Base-by-base conservation (phyloP, 2,888 invertebrate genomes). In the Drosophila stalkeri region DNA sequence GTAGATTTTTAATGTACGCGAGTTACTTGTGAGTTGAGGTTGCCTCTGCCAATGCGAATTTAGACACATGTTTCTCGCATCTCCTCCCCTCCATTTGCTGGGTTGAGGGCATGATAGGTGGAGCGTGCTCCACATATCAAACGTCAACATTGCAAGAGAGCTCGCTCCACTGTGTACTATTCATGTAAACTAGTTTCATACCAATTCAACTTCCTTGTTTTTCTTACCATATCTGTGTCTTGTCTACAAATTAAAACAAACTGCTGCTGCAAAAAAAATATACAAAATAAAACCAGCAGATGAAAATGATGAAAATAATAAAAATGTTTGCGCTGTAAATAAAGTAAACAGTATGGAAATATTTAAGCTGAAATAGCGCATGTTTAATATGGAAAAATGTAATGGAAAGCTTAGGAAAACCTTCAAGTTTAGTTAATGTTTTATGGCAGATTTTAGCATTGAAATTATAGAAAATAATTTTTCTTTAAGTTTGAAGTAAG, bases 1-100 rank as follows among this genome's bases (percentile, higher is more conserved):
- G 82, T 77, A 76, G 84, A 86, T 86, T 85, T 85, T 85, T 84
- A 82, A 86, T 89, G 87, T 77, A 76, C 81, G 65, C 67, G 44
- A 56, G 59, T 56, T 85, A 54, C 64, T 55, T 64, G 49, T 51
- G 74, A 66, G 68, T 11, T 20, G 35, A 16, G 14, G 23, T 51
- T 51, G 33, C 49, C 31, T 51, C 33, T 51, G 31, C 49, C 49
- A 81, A 68, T 86, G 86, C 87, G 89, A 85, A 85, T 69, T 84
- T 80, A 86, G 89, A 89, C 85, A 89, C 89, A 85, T 85, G 85
- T 86, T 89, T 73, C 73, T 72, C 41, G n/a, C 41, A 41, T 8
- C 37, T 39, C 37, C 37, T 7, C 14, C 37, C 37, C 14, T 16
- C 14, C 2, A 16, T 39, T 16, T 7, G 37, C 37, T 5, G 14